Base-by-base conservation (phyloP, 2,113 vertebrate species). In the Oreochromis spilurus region DNA sequence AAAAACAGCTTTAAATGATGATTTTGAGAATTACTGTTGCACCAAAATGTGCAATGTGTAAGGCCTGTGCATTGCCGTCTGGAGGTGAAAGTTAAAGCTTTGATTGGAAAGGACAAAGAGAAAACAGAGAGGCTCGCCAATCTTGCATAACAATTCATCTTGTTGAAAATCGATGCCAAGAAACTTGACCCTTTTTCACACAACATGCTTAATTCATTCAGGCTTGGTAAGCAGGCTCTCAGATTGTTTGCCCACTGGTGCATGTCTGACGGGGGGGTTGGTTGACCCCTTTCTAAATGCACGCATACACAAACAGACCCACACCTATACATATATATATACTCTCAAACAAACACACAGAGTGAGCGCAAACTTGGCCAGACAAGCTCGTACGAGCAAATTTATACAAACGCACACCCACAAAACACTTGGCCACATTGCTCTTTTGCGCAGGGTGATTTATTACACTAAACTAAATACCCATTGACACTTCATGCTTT, bases 401-500 rank as follows among this genome's bases (percentile, higher is more conserved):
- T 83, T 87, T 82, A 84, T 81, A 83, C 45, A 90, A 87, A 84
- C 24, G 45, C 48, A 83, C 80, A 67, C 72, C 19, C 81, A 77
- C 86, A 91, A 92, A 67, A 93, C 83, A 91, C 85, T 93, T 87
- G 87, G 80, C 87, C 11, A 11, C 45, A 86, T 82, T 31, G 84
- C 87, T 84, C 48, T 89, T 88, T 75, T 67, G 48, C 87, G 21
- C 85, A 5, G 62, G 88, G 87, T 95, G 90, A 96, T 96, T 95
- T 95, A 95, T 95, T 93, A 94, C 88, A 85, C 87, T 85, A 86
- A 94, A 93, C 93, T 95, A 94, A 95, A 95, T 94, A 92, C 82
- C 94, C 91, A 96, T 95, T 94, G 94, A 95, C 93, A 95, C 94
- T 84, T 91, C 92, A 90, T 94, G 90, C 93, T 94, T 95, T 95